Evolutionary conservation across 2,888 invertebrate species (phyloP), one percentile per base, ranked within the genome.

Genomic region (Glyphotaelius pellucidus): DNA sequence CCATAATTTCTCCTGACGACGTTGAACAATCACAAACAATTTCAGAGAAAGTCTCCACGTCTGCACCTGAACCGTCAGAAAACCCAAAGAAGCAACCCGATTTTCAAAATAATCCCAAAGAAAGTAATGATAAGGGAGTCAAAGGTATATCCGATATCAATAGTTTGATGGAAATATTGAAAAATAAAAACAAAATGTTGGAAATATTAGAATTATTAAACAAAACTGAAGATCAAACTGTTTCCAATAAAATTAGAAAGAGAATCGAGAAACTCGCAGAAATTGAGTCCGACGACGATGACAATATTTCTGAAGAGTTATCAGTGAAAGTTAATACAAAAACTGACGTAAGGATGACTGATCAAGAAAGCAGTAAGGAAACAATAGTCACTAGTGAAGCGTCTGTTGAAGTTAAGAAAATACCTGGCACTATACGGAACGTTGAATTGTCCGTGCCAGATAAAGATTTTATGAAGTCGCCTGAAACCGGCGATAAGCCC

Each of bases 251-350:
- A 94, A 95, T 96, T 90, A 96, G 96, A 94, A 97, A 96, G 94
- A 97, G 96, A 94, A 95, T 97, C 38, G 96, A 96, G 94, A 96
- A 96, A 94, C 95, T 96, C 1, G 95, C 96, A 93, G 96, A 96
- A 94, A 96, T 96, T 9, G 96, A 96, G 31, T 96, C 96, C 0
- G 96, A 96, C 94, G 95, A 96, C 30, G 84, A 89, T 35, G 87
- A 89, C 19, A 32, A 47, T 47, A 47, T 11, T n/a, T 38, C 15
- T 52, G 89, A 79, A 2, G 86, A 32, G 38, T n/a, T 25, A 3
- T 38, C 38, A 14, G 42, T 42, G 31, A 47, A 86, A 42, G 47
- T 47, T n/a, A n/a, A 35, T 86, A 30, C 11, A 25, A 81, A 81
- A 81, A 81, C 32, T 14, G 32, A 15, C 32, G 31, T 32, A 32